Evolutionary conservation across 2,113 vertebrate genomes (phyloP), one percentile per base, ranked within the genome.

Genomic region (Chaetura pelagica): DNA sequence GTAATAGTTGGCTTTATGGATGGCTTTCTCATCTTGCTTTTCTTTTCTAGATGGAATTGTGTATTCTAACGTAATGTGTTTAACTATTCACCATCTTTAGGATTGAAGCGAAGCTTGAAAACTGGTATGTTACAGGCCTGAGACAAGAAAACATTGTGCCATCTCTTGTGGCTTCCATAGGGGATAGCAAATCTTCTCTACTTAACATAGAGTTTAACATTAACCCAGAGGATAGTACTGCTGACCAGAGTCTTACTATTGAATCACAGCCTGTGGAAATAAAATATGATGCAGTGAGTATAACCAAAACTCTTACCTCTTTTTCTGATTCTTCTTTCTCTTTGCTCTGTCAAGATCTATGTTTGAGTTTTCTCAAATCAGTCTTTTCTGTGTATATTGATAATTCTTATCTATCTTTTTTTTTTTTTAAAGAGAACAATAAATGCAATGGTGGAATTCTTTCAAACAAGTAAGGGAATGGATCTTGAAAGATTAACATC

Each of bases 251-350:
- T 34, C 97, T 99, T 52, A 61, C 93, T 4, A 96, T 99, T 35
- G 96, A 98, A 76, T 99, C 99, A 0, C 99, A 99, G 95, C 99
- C 99, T 8, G 99, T 99, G 68, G 99, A 99, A 97, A 98, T 99
- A 52, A 99, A 99, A 95, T 99, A 99, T 3, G 99, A 99, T 83
- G 99, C 99, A 34, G 99, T 99, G 97, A 98, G 98, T 98, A 59
- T 24, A 92, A 46, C 13, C 38, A 35, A 22, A 86, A 18, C 6
- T 6, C 4, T 72, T 75, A 10, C 1, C 4, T 42, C 1, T 48
- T 52, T 40, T 64, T 48, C 40, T 51, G 21, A 23, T 34, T 58
- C 14, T n/a, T 26, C 51, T 74, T 71, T 54, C 40, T 83, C n/a
- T 27, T 48, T 46, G 7, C 15, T 49, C 12, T 62, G 7, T 49